Percentiles rank a stretch among this genome's conserved stretches.
phyloP scores from a whole-genome alignment of 2,888 invertebrate genomes.

The Hirtodrosophila confusa region DNA sequence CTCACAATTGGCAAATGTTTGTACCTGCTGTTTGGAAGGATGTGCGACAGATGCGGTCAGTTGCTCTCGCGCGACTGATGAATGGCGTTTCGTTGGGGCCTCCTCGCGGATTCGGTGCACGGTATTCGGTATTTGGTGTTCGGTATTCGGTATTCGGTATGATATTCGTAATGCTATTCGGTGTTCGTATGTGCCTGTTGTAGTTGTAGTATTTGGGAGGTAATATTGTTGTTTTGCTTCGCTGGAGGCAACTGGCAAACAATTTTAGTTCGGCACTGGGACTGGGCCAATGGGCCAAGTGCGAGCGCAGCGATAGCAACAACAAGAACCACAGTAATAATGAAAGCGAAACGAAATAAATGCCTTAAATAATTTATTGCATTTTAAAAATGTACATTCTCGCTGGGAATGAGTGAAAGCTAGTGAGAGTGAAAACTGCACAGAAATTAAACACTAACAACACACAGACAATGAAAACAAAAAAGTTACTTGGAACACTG shows the following conservation, averaged over 20 bases:
- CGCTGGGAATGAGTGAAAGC: neutral
- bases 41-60: constrained; percentile 54
- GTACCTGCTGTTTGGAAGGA: constrained; percentile 8
- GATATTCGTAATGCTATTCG: constrained; percentile 1
- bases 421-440: neutral
- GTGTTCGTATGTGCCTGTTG: constrained; percentile 8
- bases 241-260: constrained; percentile 60
- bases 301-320: constrained; percentile 43
- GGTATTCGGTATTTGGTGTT: constrained; percentile 8
- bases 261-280: constrained; percentile 53
- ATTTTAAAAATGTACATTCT: constrained; percentile 40
- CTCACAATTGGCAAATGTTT: constrained; percentile 3
- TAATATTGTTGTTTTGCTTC: constrained; percentile 51
- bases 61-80: constrained; percentile 71
- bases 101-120: constrained; percentile 26
- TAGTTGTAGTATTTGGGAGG: constrained; percentile 20
- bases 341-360: constrained; percentile 67
- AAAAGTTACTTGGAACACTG: neutral
- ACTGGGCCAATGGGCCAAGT: constrained; percentile 65
- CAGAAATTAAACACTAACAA: constrained; percentile 15
- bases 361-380: constrained; percentile 72
- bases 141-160: constrained; percentile 19
- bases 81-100: constrained; percentile 25
- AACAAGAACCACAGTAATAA: constrained; percentile 38
- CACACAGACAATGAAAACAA: neutral